Evolutionary conservation across 2,113 vertebrate genomes (phyloP).

Genomic region (Pedionomus torquatus): DNA sequence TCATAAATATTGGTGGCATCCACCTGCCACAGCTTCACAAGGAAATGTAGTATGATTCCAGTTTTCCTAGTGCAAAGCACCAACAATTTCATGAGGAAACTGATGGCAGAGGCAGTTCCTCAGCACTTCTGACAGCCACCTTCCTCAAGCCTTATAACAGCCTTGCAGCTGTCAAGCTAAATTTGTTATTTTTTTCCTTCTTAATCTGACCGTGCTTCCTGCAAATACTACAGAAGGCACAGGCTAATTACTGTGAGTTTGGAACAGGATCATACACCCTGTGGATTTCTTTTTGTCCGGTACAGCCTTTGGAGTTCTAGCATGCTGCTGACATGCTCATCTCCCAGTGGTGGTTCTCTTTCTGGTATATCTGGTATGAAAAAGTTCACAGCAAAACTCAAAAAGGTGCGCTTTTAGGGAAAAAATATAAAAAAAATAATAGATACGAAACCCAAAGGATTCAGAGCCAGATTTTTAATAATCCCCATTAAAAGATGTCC

Average conservation of each 20-base stretch:
- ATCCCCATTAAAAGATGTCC: not conserved
- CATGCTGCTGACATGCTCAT: not conserved
- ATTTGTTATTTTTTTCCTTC: not conserved
- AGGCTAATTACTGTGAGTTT: not conserved
- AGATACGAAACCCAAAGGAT: not conserved
- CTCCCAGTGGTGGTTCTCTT: not conserved
- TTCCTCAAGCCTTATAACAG: not conserved
- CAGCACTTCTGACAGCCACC: not conserved
- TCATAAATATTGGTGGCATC: not conserved
- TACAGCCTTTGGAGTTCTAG: not conserved
- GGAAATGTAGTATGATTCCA: not conserved
- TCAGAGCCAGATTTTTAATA: not conserved
- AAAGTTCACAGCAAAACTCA: not conserved
- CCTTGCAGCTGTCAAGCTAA: not conserved
- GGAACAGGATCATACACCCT: not conserved
- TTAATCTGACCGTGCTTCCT: not conserved
- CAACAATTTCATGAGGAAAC: not conserved
- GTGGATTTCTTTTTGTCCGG: not conserved
- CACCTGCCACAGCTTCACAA: constrained; percentile 14
- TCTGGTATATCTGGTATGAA: not conserved
- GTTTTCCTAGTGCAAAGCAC: not conserved
- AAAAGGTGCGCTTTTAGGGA: not conserved
- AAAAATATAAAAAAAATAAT: too few species aligned
- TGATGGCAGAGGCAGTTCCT: not conserved
- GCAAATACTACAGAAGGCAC: not conserved